Percentiles rank a stretch among this genome's conserved stretches.
phyloP scores from a whole-genome alignment of 2,113 vertebrate genomes.

The Gorsachius goisagi region DNA sequence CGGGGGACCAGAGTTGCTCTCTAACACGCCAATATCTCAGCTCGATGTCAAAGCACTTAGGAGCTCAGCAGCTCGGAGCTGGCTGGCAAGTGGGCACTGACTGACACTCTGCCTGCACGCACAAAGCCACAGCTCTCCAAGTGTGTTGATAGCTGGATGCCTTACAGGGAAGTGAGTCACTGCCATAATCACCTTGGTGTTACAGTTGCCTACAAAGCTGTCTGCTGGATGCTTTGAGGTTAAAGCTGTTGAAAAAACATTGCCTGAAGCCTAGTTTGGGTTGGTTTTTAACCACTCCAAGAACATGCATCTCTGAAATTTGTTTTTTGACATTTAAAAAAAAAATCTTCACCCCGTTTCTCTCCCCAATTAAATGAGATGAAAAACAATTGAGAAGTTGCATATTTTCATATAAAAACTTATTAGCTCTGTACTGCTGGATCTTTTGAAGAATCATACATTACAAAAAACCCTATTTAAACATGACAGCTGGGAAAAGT shows the following conservation, averaged over 20 bases:
- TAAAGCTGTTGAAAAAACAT: slow-evolving; percentile 55
- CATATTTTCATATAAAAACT: not conserved
- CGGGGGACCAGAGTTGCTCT: not conserved
- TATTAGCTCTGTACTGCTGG: not conserved
- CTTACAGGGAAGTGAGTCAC: slow-evolving; percentile 61
- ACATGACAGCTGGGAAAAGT: slow-evolving; percentile 12
- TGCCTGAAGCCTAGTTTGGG: slow-evolving; percentile 11
- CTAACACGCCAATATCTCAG: not conserved
- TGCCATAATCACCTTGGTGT: slow-evolving; percentile 61
- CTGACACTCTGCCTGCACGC: slow-evolving; percentile 15
- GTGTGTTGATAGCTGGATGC: slow-evolving; percentile 51
- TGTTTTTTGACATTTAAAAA: not conserved
- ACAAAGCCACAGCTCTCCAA: slow-evolving; percentile 17
- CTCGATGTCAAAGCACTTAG: not conserved
- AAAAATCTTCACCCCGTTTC: not conserved
- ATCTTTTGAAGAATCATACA: not conserved
- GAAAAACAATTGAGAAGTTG: not conserved
- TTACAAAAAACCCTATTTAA: slow-evolving; percentile 29
- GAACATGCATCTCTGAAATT: not conserved
- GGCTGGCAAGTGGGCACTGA: slow-evolving; percentile 27
- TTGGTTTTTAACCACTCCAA: slow-evolving; percentile 6
- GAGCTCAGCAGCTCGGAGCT: not conserved
- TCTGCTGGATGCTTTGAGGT: slow-evolving; percentile 50
- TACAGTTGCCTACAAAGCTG: slow-evolving; percentile 61
- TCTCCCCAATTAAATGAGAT: not conserved